These are phyloP conservation scores for Alloplasta piceator DNA, from an alignment of 2,888 invertebrate species.

Conservation along the genomic window DNA sequence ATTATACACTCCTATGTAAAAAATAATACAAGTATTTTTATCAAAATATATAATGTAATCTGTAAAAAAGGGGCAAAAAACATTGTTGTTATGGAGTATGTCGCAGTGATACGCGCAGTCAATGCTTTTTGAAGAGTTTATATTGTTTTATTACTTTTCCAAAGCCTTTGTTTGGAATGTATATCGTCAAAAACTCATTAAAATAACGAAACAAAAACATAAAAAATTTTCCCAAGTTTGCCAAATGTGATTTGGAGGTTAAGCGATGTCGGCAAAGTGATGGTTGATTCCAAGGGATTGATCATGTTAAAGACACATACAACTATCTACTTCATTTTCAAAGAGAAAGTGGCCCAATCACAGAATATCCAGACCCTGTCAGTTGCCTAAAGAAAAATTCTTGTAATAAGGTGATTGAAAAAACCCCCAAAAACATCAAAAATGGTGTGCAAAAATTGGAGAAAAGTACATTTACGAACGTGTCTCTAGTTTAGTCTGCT, in stretches of 20 bases:
- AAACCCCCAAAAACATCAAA: no score
- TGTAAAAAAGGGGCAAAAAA: slow-evolving; percentile 37
- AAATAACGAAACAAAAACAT: slow-evolving; percentile 24
- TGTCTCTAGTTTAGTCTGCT: no score
- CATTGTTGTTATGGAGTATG: slow-evolving; percentile 43
- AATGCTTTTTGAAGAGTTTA: slow-evolving; percentile 31
- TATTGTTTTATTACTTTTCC: slow-evolving; percentile 47
- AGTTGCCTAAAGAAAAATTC: no score
- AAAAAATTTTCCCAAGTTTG: slow-evolving; percentile 33
- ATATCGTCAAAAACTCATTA: slow-evolving; percentile 45
- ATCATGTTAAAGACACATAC: slow-evolving; percentile 43
- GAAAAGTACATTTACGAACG: no score
- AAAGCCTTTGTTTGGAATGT: slow-evolving; percentile 38
- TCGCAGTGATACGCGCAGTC: slow-evolving; percentile 39
- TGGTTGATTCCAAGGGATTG: slow-evolving; percentile 46
- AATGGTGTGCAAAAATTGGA: no score
- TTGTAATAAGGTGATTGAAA: no score
- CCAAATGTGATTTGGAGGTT: slow-evolving; percentile 49
- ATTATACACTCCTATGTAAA: background rate
- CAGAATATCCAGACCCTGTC: background rate
- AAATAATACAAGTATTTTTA: background rate
- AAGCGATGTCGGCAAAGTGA: slow-evolving; percentile 36
- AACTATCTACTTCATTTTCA: slow-evolving; percentile 20
- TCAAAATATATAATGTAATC: slow-evolving; percentile 4
- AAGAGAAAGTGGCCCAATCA: background rate